Percentiles rank a stretch among this genome's conserved stretches.
These are phyloP conservation scores for Drosophila ananassae DNA, from an alignment of 1,140 invertebrate genomes.

Conservation along the genomic window DNA sequence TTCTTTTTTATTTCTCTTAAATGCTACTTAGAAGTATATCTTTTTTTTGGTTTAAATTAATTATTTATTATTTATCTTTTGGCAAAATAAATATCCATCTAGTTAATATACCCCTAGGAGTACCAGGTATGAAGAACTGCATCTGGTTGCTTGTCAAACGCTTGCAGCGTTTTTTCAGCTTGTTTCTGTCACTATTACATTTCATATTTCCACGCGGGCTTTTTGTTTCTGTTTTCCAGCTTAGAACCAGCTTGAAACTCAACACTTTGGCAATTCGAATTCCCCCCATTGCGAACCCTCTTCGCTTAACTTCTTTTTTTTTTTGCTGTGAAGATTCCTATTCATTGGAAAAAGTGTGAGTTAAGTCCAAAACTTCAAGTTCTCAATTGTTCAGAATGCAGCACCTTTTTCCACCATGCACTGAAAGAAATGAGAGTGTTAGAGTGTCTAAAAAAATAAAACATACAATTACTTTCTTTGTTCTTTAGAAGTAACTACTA, in stretches of 20 bases:
- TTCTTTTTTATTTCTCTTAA: no score
- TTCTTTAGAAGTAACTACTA: no score
- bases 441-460: no score
- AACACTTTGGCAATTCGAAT: slow-evolving; percentile 4
- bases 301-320: no score
- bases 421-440: no score
- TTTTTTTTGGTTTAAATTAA: neutral
- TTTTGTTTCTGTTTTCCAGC: slow-evolving; percentile 20
- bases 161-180: slow-evolving; percentile 63
- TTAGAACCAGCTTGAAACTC: slow-evolving; percentile 33
- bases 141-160: slow-evolving; percentile 65
- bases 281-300: neutral
- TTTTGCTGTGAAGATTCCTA: neutral
- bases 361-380: neutral
- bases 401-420: neutral
- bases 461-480: no score
- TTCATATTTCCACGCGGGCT: slow-evolving; percentile 65
- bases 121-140: slow-evolving; percentile 4
- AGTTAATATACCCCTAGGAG: neutral
- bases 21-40: no score
- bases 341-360: neutral
- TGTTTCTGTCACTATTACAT: slow-evolving; percentile 78
- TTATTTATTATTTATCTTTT: no score
- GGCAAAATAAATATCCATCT: neutral
- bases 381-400: neutral